These are phyloP conservation scores for Salpingus planirostris DNA, from an alignment of 2,888 invertebrate species.

Conservation along the genomic window DNA sequence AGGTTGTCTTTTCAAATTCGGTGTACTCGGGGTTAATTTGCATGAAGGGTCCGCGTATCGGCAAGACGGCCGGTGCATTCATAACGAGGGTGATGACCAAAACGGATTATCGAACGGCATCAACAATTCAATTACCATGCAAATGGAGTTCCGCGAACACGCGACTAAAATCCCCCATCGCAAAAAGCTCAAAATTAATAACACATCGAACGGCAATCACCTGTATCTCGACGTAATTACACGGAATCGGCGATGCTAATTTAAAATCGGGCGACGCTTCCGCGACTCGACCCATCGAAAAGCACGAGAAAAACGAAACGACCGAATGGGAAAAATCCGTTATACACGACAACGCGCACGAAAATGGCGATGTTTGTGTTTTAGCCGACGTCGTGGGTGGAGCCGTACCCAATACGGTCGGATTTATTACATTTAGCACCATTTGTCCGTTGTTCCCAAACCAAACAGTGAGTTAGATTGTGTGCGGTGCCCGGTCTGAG, in stretches of 20 bases:
- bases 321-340: too few species aligned
- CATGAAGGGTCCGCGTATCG: too few species aligned
- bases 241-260: too few species aligned
- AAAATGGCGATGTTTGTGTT: constrained; percentile 8
- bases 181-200: not conserved
- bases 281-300: too few species aligned
- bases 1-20: too few species aligned
- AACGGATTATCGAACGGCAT: constrained; percentile 12
- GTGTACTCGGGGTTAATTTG: too few species aligned
- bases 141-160: constrained; percentile 13
- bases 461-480: constrained; percentile 5
- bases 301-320: too few species aligned
- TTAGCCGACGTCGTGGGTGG: constrained; percentile 8
- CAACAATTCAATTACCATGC: constrained; percentile 17
- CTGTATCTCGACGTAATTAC: too few species aligned
- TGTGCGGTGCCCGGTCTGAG: too few species aligned
- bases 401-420: constrained; percentile 8
- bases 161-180: constrained; percentile 14
- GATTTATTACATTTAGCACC: constrained; percentile 8
- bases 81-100: constrained; percentile 7
- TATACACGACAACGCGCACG: not conserved
- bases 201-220: too few species aligned
- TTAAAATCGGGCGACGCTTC: too few species aligned
- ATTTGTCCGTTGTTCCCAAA: constrained; percentile 6
- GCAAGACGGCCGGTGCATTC: constrained; percentile 11